Percentiles rank a stretch among this genome's conserved stretches.
phyloP scores from a whole-genome alignment of 2,113 vertebrate species.

The Cyprinodon brontotheroides region DNA sequence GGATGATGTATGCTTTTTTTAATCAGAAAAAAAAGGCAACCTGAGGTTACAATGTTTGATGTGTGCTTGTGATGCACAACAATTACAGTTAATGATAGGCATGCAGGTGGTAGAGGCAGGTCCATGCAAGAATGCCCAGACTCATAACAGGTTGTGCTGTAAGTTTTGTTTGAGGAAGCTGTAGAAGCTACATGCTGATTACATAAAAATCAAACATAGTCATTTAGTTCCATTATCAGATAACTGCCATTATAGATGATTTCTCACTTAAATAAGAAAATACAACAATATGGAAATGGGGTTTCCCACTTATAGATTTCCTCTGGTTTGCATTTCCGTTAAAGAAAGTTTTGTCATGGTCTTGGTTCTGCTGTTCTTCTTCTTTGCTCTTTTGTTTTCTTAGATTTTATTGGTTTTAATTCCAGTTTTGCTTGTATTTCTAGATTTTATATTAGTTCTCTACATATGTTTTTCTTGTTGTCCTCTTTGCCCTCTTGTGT shows the following conservation, averaged over 20 bases:
- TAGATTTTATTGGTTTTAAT: too few relatives aligned
- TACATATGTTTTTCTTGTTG: too few relatives aligned
- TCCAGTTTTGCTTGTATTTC: too few relatives aligned
- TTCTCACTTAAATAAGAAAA: not conserved
- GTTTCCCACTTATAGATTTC: too few relatives aligned
- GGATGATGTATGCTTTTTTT: not conserved
- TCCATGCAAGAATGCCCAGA: not conserved
- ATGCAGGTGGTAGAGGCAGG: constrained; percentile 6
- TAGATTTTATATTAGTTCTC: too few relatives aligned
- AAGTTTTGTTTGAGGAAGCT: not conserved
- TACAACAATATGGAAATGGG: not conserved
- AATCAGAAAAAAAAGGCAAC: constrained; percentile 4
- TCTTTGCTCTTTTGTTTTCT: too few relatives aligned
- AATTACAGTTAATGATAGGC: not conserved
- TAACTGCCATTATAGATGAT: not conserved
- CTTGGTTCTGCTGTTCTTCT: too few relatives aligned
- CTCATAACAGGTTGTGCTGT: not conserved
- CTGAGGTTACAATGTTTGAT: not conserved
- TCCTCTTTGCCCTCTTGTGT: too few relatives aligned
- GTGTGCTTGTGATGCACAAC: constrained; percentile 2
- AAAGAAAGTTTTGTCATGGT: too few relatives aligned
- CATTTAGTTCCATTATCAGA: not conserved
- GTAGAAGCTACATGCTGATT: constrained; percentile 3
- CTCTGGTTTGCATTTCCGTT: not conserved
- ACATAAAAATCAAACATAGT: not conserved